Conservation (phyloP, 2,888 invertebrate species). For the Scrobipalpa atriplicella region DNA sequence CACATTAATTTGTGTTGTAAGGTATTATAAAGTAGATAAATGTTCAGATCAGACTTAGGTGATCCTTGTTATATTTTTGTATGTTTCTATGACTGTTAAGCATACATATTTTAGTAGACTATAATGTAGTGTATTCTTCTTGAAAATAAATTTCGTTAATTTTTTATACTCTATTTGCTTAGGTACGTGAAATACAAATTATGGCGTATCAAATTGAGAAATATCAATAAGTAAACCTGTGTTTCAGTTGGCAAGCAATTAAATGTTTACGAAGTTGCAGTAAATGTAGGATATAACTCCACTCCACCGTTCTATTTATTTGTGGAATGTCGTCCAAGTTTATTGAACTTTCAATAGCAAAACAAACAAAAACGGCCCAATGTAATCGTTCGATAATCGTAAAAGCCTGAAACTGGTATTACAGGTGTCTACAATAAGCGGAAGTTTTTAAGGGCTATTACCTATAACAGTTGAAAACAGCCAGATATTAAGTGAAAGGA, state of each 20-base stretch:
- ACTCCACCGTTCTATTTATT: background rate
- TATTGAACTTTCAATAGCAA: slow-evolving; percentile 15
- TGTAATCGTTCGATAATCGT: slow-evolving; percentile 10
- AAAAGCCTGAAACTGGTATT: slow-evolving; percentile 9
- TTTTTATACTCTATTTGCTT: too few relatives aligned
- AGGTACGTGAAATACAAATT: background rate
- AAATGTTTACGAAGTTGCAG: background rate
- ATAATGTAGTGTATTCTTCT: too few relatives aligned
- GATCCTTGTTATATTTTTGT: too few relatives aligned
- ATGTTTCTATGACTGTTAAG: too few relatives aligned
- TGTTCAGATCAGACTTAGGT: too few relatives aligned
- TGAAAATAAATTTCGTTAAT: background rate
- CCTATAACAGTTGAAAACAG: slow-evolving; percentile 18
- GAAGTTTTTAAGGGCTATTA: slow-evolving; percentile 17
- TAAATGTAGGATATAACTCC: background rate
- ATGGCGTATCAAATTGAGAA: too few relatives aligned
- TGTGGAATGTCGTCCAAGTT: background rate
- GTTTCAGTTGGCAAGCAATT: background rate
- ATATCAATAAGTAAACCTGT: background rate
- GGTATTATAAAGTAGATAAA: too few relatives aligned
- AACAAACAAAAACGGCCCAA: slow-evolving; percentile 1
- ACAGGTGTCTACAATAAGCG: slow-evolving; percentile 13
- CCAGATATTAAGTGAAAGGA: slow-evolving; percentile 29
- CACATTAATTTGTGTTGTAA: too few relatives aligned
- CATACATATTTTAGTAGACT: too few relatives aligned